Evolutionary conservation across 2,113 vertebrate species (phyloP), one percentile per base, ranked within the genome.

Genomic region (Semicossyphus pulcher): DNA sequence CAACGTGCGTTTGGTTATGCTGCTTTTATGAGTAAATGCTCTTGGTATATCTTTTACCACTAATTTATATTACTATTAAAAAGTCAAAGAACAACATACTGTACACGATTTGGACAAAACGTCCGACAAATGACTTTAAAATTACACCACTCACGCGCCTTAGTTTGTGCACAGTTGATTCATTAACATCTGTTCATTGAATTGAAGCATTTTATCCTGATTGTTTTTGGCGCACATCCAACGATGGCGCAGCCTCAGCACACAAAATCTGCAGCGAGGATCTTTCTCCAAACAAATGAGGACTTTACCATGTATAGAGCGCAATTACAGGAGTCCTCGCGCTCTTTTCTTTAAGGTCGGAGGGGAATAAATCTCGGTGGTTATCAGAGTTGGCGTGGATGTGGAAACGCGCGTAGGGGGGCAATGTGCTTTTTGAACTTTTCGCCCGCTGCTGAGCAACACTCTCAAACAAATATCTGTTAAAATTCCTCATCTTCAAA

Each of bases 171-270:
- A n/a, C n/a, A n/a, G n/a, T n/a, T n/a, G n/a, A 51, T 53, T 79
- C 53, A 57, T 65, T 61, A 60, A 88, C 86, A 92, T 91, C 87
- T 91, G 88, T 83, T 57, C 68, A 78, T 75, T 83, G 74, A 76
- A 69, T 91, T 84, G 72, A 25, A 72, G 49, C 59, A 20, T 56
- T 86, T 83, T 81, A 42, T 42, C 5, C 18, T 49, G 36, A 63
- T 39, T 42, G 18, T 66, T 68, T 78, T 63, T 85, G 83, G 79
- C 62, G 64, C 84, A 77, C 71, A 62, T 60, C 73, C 84, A 80
- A 59, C 53, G 37, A 76, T 72, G 85, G 74, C 70, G 84, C 76
- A 71, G 68, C 74, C 32, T 54, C 42, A 25, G 72, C 44, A 86
- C 48, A 67, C 78, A 85, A 65, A 79, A 47, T 63, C 34, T 44